Conservation (phyloP, 2,113 vertebrate genomes). For the Peucedramus taeniatus region DNA sequence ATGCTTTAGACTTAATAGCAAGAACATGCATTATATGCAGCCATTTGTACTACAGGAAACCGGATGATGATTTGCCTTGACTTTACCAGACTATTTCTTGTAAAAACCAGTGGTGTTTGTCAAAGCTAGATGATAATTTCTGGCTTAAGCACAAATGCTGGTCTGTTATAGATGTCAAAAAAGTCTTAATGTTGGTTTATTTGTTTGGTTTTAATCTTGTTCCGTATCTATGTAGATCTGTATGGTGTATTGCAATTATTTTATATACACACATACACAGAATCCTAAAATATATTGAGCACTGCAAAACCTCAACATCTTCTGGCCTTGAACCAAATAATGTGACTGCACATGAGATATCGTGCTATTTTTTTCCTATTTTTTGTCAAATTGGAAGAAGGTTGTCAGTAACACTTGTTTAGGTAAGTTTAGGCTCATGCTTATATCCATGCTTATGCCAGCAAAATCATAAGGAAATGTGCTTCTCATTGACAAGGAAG, state of each 20-base stretch:
- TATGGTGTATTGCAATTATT: neutral
- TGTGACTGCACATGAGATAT: neutral
- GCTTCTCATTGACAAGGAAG: neutral
- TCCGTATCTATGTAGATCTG: neutral
- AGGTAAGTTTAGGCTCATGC: neutral
- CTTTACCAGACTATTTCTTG: constrained; percentile 45
- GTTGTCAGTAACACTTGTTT: neutral
- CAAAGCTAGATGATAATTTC: neutral
- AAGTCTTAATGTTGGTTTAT: neutral
- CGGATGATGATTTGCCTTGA: constrained; percentile 43
- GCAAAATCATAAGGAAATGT: neutral
- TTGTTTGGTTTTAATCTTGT: neutral
- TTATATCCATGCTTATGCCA: neutral
- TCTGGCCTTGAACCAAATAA: neutral
- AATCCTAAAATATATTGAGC: neutral
- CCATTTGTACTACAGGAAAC: constrained; percentile 38
- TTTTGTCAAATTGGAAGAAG: neutral
- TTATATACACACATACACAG: neutral
- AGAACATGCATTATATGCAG: constrained; percentile 51
- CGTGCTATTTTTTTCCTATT: fast-evolving
- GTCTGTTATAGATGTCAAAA: neutral
- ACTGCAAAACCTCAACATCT: neutral
- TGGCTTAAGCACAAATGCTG: neutral
- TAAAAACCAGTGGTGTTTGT: constrained; percentile 39
- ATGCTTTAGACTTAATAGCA: constrained; percentile 42